Base-by-base conservation (phyloP, 2,797 vertebrate species). In the Triplophysa yarkandensis region DNA sequence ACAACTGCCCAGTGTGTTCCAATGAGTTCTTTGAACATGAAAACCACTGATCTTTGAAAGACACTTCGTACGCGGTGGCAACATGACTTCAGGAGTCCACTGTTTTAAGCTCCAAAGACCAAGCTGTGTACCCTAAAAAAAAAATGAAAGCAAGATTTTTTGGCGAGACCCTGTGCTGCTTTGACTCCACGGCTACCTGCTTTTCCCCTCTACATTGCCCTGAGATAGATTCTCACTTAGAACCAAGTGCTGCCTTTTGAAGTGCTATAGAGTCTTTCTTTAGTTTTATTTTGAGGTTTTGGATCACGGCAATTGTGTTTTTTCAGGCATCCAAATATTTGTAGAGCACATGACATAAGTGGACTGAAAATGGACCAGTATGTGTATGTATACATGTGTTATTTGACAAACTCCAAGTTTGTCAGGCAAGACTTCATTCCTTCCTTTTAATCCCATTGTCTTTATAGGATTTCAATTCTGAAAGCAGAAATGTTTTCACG, bases 111-210 rank as follows among this genome's bases (percentile, higher is more conserved):
- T 80, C 70, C 73, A 79, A 76, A 77, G 76, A 74, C 41, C 13
- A 13, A 52, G 68, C 72, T 34, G 6, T 50, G 39, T 55, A 58
- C 60, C 30, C 71, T 36, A 16, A 64, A 74, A 4, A 57, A 64
- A 48, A 63, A 64, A 11, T n/a, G 36, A 50, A 41, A 72, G 7
- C 23, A 39, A 44, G 13, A 30, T 39, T 39, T 11, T 39, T 39
- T 39, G 68, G 46, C 17, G 17, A 28, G 32, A 67, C 41, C 68
- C 36, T 43, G 62, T 81, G 86, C 86, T 87, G 84, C 89, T 88
- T 75, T 66, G 76, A 65, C 75, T 63, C 82, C 70, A 84, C 80
- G 63, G 78, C 82, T 81, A 75, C 70, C 58, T 79, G 78, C 82
- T 80, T 78, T 68, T 68, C 39, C 60, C 54, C 62, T 69, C 65